phyloP scores from a whole-genome alignment of 1,140 invertebrate genomes.

The Zaprionus vittiger region DNA sequence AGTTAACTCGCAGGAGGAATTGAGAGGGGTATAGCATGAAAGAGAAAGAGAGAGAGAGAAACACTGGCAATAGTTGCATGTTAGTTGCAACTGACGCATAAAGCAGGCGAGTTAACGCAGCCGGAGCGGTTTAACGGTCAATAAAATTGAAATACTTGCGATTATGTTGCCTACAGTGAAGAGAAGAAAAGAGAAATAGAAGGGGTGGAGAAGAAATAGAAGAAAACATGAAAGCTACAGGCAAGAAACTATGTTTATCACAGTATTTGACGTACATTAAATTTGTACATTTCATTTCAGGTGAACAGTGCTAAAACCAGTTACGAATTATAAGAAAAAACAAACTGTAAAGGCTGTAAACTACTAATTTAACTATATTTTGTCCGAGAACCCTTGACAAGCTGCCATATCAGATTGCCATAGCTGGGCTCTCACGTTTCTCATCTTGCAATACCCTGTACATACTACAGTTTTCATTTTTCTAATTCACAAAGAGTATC shows the following conservation, averaged over 20 bases:
- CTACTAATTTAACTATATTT: neutral
- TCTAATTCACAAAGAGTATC: neutral
- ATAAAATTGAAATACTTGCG: slow-evolving; percentile 41
- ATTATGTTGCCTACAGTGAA: slow-evolving; percentile 3
- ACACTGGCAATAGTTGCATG: slow-evolving; percentile 44
- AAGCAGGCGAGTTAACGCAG: slow-evolving; percentile 16
- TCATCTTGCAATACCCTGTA: neutral
- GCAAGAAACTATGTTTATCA: neutral
- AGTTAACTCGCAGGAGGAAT: slow-evolving; percentile 9
- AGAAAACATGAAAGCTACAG: neutral
- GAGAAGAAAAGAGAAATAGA: neutral
- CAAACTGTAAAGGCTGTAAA: neutral
- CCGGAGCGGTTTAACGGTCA: slow-evolving; percentile 33
- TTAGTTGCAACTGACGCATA: slow-evolving; percentile 48
- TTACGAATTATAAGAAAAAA: slow-evolving; percentile 12
- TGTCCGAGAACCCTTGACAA: neutral
- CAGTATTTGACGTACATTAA: neutral
- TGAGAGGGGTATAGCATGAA: neutral
- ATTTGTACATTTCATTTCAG: neutral
- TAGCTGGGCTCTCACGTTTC: neutral
- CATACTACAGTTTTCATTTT: neutral
- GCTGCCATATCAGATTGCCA: no score
- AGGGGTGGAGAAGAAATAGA: neutral
- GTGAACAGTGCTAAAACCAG: neutral
- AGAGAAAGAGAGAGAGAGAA: neutral